phyloP scores from a whole-genome alignment of 2,797 vertebrate species.

The Lepus oiostolus region DNA sequence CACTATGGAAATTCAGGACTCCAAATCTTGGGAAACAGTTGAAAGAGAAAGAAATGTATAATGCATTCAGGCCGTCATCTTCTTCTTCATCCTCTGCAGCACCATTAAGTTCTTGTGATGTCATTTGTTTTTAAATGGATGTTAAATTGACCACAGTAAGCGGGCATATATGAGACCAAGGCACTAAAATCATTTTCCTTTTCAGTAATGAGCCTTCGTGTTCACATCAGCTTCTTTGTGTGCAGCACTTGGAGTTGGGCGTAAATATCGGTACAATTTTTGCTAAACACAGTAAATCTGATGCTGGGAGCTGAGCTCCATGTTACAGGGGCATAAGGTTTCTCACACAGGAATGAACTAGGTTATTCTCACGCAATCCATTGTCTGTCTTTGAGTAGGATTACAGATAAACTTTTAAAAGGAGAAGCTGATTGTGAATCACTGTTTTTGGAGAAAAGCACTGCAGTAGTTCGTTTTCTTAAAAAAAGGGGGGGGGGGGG shows the following conservation, averaged over 20 bases:
- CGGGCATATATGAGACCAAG: slow-evolving; percentile 13
- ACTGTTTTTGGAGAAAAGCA: not conserved
- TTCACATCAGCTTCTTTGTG: slow-evolving; percentile 52
- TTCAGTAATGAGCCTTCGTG: slow-evolving; percentile 9
- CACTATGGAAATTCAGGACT: slow-evolving; percentile 50
- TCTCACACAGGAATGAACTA: slow-evolving; percentile 58
- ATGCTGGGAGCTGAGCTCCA: not conserved
- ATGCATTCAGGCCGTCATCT: not conserved
- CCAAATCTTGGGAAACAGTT: not conserved
- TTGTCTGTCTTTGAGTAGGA: slow-evolving; percentile 59
- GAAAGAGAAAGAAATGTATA: slow-evolving; percentile 5
- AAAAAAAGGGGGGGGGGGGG: not conserved
- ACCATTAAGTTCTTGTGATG: not conserved
- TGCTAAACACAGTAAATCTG: slow-evolving; percentile 17
- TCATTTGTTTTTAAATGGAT: slow-evolving; percentile 49
- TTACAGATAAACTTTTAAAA: slow-evolving; percentile 41
- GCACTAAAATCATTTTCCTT: not conserved
- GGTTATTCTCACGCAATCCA: slow-evolving; percentile 32
- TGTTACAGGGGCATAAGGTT: not conserved
- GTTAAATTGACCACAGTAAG: not conserved
- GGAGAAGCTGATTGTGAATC: slow-evolving; percentile 52
- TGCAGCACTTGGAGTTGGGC: not conserved
- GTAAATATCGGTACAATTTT: slow-evolving; percentile 12
- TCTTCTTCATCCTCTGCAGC: not conserved
- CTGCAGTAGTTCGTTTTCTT: not conserved